Evolutionary conservation across 2,888 invertebrate genomes (phyloP).

Genomic region (Sesamia inferens): DNA sequence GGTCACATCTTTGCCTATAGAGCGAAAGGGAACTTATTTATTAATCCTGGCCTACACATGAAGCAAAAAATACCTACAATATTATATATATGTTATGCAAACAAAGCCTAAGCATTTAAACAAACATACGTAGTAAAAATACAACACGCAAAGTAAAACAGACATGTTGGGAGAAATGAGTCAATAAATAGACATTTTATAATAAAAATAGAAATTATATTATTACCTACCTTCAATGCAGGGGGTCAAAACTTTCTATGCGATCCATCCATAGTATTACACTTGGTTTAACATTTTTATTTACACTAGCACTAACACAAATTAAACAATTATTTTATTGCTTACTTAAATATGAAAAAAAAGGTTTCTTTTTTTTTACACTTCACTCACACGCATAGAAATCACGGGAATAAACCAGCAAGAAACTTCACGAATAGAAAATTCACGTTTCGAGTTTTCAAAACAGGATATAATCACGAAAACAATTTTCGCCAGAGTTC

Average conservation of each 20-base stretch:
- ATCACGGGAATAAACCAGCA: slow-evolving; percentile 64
- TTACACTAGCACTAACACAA: slow-evolving; percentile 55
- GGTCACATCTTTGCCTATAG: neutral
- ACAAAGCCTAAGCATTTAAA: slow-evolving; percentile 2
- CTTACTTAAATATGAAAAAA: neutral
- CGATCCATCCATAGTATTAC: slow-evolving; percentile 76
- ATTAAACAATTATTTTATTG: neutral
- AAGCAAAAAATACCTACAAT: slow-evolving; percentile 3
- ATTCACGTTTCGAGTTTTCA: slow-evolving; percentile 61
- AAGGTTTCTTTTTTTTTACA: slow-evolving; percentile 35
- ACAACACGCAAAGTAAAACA: slow-evolving; percentile 6
- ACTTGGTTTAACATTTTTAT: slow-evolving; percentile 46
- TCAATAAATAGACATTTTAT: slow-evolving; percentile 5
- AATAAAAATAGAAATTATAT: slow-evolving; percentile 66
- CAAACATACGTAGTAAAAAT: slow-evolving; percentile 3
- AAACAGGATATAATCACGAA: slow-evolving; percentile 74
- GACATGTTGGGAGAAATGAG: neutral
- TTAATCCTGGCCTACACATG: neutral
- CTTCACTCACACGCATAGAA: slow-evolving; percentile 44
- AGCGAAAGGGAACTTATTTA: neutral
- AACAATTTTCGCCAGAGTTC: slow-evolving; percentile 69
- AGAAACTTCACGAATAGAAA: slow-evolving; percentile 62
- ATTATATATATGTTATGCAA: slow-evolving; percentile 10
- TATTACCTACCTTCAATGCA: slow-evolving; percentile 78
- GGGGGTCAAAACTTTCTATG: slow-evolving; percentile 68